These are phyloP conservation scores for Rhombomys opimus DNA, from an alignment of 2,113 vertebrate genomes.

Conservation along the genomic window DNA sequence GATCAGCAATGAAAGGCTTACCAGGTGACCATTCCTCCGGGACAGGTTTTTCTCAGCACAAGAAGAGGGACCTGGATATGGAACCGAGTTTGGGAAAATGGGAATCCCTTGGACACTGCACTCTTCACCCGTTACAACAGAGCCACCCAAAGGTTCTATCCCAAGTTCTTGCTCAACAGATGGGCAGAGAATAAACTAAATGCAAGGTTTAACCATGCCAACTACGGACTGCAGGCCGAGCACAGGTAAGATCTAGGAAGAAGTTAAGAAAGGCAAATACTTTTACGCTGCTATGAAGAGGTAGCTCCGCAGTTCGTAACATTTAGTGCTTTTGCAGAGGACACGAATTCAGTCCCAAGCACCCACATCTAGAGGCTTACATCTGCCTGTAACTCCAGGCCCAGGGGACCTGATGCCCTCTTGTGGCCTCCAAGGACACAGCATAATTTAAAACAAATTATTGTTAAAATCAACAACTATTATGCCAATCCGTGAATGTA, in stretches of 20 bases:
- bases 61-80: slow-evolving; percentile 22
- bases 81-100: slow-evolving; percentile 54
- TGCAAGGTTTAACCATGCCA: slow-evolving; percentile 86
- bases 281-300: background rate
- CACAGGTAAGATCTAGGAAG: slow-evolving; percentile 86
- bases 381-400: background rate
- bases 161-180: slow-evolving; percentile 70
- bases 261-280: background rate
- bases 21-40: background rate
- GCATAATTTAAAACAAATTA: background rate
- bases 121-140: slow-evolving; percentile 52
- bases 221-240: slow-evolving; percentile 89
- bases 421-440: background rate
- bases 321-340: background rate
- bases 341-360: background rate
- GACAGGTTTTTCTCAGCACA: slow-evolving; percentile 50
- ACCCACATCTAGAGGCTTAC: background rate
- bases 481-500: background rate
- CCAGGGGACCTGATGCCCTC: background rate
- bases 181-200: slow-evolving; percentile 86
- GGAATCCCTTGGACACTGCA: slow-evolving; percentile 70
- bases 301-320: background rate
- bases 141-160: background rate
- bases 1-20: background rate
- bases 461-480: background rate